Percentiles rank a stretch among this genome's conserved stretches.
Conservation (phyloP, 2,113 vertebrate species). For the Euleptes europaea region DNA sequence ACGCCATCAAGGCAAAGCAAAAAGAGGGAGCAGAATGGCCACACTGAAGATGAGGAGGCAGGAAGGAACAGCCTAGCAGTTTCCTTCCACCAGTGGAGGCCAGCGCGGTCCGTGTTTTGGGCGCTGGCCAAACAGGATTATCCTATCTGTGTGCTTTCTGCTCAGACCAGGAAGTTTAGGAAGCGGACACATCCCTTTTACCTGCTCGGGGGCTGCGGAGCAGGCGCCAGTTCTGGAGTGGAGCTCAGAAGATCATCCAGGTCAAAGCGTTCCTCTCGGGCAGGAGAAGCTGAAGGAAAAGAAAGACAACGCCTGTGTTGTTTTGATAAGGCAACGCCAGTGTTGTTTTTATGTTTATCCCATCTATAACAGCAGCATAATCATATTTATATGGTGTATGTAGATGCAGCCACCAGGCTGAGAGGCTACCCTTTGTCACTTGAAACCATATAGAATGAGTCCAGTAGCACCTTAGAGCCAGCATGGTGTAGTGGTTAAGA, state of each 20-base stretch:
- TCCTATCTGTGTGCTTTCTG: neutral
- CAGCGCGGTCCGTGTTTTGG: neutral
- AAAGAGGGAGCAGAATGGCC: neutral
- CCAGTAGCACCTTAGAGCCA: no score
- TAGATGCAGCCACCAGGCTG: no score
- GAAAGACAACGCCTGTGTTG: no score
- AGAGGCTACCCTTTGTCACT: no score
- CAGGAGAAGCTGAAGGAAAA: neutral
- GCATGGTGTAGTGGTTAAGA: no score
- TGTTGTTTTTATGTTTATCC: neutral
- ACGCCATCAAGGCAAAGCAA: no score
- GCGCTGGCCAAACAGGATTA: no score
- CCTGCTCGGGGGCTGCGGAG: slow-evolving; percentile 21
- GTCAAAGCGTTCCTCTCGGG: neutral
- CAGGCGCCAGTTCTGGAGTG: slow-evolving; percentile 34
- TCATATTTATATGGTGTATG: neutral
- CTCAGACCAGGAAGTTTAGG: neutral
- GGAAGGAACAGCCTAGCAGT: neutral
- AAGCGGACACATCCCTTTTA: neutral
- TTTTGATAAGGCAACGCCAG: no score
- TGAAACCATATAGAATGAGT: no score
- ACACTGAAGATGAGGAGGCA: neutral
- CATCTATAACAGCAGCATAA: neutral
- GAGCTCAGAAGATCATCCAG: slow-evolving; percentile 45
- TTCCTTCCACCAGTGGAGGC: neutral